These are phyloP conservation scores for Capreolus pygargus DNA, from an alignment of 2,113 vertebrate species.

Conservation along the genomic window DNA sequence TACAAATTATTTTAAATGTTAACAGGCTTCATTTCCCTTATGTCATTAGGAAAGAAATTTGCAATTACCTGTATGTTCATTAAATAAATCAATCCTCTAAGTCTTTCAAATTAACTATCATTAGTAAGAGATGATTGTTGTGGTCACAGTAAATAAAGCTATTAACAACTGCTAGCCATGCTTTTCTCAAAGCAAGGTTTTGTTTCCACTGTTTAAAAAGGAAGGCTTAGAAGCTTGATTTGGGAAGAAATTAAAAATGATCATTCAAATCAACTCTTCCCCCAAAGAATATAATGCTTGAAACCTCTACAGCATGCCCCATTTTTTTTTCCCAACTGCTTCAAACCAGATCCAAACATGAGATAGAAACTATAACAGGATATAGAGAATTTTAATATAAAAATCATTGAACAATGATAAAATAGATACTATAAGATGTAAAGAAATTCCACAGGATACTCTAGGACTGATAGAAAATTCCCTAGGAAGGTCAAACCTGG, in stretches of 20 bases:
- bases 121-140: conserved; percentile 73
- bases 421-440: background rate
- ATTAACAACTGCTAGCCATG: conserved; percentile 34
- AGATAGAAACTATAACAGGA: background rate
- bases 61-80: conserved; percentile 75
- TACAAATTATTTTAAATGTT: conserved; percentile 68
- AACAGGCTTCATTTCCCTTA: conserved; percentile 75
- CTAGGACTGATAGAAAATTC: background rate
- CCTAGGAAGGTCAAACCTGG: background rate
- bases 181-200: background rate
- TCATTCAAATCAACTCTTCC: background rate
- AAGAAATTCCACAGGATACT: background rate
- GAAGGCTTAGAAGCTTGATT: background rate
- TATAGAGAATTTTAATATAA: background rate
- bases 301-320: background rate
- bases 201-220: background rate
- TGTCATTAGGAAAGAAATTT: conserved; percentile 77
- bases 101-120: conserved; percentile 78
- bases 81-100: conserved; percentile 78
- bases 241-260: background rate
- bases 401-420: background rate
- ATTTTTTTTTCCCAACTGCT: background rate
- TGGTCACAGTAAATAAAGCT: conserved; percentile 51
- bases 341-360: background rate
- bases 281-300: background rate